Evolutionary conservation across 2,113 vertebrate species (phyloP), one percentile per base, ranked within the genome.

Genomic region (Sylvietta virens): DNA sequence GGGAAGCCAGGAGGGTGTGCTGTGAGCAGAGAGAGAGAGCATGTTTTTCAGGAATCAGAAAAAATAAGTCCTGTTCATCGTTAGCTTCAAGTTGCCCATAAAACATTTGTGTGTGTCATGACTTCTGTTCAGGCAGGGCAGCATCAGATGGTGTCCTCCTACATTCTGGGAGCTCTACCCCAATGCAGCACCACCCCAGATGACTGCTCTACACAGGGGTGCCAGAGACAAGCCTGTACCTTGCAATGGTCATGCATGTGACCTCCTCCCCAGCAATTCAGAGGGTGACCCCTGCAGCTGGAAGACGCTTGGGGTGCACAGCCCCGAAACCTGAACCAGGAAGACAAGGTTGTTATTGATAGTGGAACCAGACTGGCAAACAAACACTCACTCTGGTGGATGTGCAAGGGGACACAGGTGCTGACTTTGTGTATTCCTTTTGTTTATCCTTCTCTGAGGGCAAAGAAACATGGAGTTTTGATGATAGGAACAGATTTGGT

Each of bases 181-280:
- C 11, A 7, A 3, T 9, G 58, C 27, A 53, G 39, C 51, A 60
- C 8, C 15, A 31, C 8, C 26, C 17, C 11, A 15, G 17, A 17
- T 0, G 2, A 31, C 33, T 27, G 35, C 65, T 30, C 45, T 42
- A 16, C 26, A 8, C 0, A 27, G 14, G 17, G 24, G 23, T 37
- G 54, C 44, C 53, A 37, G 66, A 37, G 56, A 31, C 0, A 3
- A 89, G 18, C 37, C 27, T 26, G 16, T 58, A 33, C 4, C 6
- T 83, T 47, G 26, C 1, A 1, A 10, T 7, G 28, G 16, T 78
- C 9, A 2, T 33, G 22, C 0, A 3, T 30, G 51, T 3, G 3
- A 22, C 21, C 21, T 66, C 31, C 22, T 22, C 4, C 7, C 22
- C 51, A 69, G 31, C 51, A 39, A 21, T 31, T 13, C 64, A 58